phyloP scores from a whole-genome alignment of 2,113 vertebrate species.

The Clinocottus analis region DNA sequence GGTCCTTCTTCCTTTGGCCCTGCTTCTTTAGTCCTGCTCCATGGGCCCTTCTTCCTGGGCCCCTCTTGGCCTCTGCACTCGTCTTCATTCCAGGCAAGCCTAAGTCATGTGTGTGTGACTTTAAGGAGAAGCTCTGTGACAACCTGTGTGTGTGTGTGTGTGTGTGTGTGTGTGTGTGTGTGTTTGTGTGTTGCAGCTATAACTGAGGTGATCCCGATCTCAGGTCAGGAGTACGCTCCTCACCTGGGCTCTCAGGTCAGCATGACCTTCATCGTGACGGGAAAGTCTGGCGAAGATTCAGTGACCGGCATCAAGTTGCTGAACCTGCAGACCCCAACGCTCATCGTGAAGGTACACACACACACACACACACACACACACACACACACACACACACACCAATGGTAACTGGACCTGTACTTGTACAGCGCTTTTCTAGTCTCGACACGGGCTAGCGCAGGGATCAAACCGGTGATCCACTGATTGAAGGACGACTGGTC shows the following conservation, averaged over 20 bases:
- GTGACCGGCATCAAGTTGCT: slow-evolving; percentile 79
- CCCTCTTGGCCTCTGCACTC: too few species aligned
- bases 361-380: not conserved
- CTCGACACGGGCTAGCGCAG: too few species aligned
- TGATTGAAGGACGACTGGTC: too few species aligned
- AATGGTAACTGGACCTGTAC: too few species aligned
- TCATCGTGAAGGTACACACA: slow-evolving; percentile 82
- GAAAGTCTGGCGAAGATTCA: slow-evolving; percentile 70
- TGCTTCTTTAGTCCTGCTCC: too few species aligned
- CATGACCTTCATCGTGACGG: slow-evolving; percentile 85
- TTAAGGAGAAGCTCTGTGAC: not conserved
- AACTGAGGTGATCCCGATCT: not conserved
- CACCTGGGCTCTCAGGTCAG: slow-evolving; percentile 83
- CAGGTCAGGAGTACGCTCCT: slow-evolving; percentile 83
- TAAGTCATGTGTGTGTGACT: too few species aligned
- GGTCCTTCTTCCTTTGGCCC: too few species aligned
- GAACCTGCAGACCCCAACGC: slow-evolving; percentile 76
- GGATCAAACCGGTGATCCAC: too few species aligned
- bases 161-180: too few species aligned
- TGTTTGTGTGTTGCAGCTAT: not conserved
- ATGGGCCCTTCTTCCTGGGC: not conserved
- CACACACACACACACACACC: not conserved
- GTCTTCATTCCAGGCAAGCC: too few species aligned
- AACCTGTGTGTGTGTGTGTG: not conserved
- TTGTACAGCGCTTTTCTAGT: too few species aligned